A percentile compares a stretch with the other conserved stretches of the same genome.
Conservation (phyloP, 2,888 invertebrate species). For the Scaptomyza parva region DNA sequence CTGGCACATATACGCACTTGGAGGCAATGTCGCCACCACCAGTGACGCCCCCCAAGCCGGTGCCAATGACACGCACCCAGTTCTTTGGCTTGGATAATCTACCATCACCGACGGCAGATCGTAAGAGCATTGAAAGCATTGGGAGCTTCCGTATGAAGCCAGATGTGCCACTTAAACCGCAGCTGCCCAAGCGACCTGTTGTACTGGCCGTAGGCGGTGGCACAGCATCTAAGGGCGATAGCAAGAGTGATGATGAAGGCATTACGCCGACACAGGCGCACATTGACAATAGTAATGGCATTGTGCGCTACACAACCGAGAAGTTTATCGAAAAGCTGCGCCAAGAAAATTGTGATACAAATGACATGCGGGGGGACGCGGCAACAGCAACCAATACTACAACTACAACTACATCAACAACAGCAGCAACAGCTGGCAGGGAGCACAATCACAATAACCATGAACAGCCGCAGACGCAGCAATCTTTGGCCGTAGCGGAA, state of each 20-base stretch:
- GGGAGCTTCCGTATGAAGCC: conserved; percentile 78
- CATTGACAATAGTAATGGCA: conserved; percentile 70
- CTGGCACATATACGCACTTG: conserved; percentile 43
- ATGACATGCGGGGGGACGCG: conserved; percentile 51
- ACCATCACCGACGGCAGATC: conserved; percentile 81
- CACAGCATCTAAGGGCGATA: conserved; percentile 41
- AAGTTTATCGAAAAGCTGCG: conserved; percentile 73
- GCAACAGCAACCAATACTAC: conserved; percentile 7
- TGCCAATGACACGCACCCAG: conserved; percentile 82
- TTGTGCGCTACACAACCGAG: conserved; percentile 68
- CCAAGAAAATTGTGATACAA: conserved; percentile 74
- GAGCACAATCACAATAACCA: conserved; percentile 58
- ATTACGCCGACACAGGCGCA: conserved; percentile 68
- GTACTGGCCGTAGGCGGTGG: conserved; percentile 54
- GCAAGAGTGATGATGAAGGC: conserved; percentile 78
- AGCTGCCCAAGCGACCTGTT: conserved; percentile 91
- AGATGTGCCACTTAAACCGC: conserved; percentile 88
- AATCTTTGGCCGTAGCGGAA: conserved; percentile 30
- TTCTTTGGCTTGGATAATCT: conserved; percentile 81
- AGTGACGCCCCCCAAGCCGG: conserved; percentile 77
- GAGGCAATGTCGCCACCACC: conserved; percentile 70
- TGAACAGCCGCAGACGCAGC: conserved; percentile 53
- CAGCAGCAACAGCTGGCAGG: conserved; percentile 14
- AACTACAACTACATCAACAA: conserved; percentile 14
- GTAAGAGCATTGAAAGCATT: conserved; percentile 80